Percentiles rank a stretch among this genome's conserved stretches.
Conservation (phyloP, 2,888 invertebrate species). For the Odontocolon sp. region DNA sequence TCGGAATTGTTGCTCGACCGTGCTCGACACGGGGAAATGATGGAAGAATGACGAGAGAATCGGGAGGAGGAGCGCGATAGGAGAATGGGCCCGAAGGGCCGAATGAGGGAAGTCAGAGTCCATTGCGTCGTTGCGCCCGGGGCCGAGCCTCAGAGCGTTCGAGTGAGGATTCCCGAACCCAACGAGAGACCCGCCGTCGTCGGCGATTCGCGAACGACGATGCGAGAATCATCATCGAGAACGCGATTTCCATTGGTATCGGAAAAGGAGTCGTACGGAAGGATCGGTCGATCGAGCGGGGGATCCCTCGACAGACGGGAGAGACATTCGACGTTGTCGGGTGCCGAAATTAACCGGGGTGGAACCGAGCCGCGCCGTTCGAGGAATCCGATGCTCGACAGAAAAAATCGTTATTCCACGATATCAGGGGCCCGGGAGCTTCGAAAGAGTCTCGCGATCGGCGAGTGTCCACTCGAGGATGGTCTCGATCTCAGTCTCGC, state of each 20-base stretch:
- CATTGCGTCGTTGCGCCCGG: constrained; percentile 75
- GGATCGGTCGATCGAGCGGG: too few relatives aligned
- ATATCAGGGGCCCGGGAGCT: constrained; percentile 77
- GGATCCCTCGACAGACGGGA: constrained; percentile 75
- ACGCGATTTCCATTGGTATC: constrained; percentile 75
- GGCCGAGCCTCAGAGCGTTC: constrained; percentile 75
- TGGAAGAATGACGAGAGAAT: too few relatives aligned
- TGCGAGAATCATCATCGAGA: constrained; percentile 64
- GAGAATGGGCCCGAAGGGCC: constrained; percentile 76
- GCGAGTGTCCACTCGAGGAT: constrained; percentile 81
- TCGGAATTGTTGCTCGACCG: too few relatives aligned
- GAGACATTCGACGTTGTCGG: constrained; percentile 76
- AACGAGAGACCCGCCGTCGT: constrained; percentile 74
- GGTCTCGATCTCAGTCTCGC: constrained; percentile 82
- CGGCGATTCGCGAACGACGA: too few relatives aligned
- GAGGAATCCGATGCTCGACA: constrained; percentile 76
- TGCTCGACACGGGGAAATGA: too few relatives aligned
- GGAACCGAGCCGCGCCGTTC: constrained; percentile 54
- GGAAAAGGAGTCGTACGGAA: constrained; percentile 77
- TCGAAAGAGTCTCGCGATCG: constrained; percentile 73
- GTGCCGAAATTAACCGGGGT: constrained; percentile 73
- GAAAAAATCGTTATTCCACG: constrained; percentile 75
- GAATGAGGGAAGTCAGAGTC: constrained; percentile 77
- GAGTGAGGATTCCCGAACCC: constrained; percentile 77
- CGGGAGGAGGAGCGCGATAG: too few relatives aligned